Evolutionary conservation across 2,797 vertebrate genomes (phyloP).

Genomic region (Chrosomus eos): DNA sequence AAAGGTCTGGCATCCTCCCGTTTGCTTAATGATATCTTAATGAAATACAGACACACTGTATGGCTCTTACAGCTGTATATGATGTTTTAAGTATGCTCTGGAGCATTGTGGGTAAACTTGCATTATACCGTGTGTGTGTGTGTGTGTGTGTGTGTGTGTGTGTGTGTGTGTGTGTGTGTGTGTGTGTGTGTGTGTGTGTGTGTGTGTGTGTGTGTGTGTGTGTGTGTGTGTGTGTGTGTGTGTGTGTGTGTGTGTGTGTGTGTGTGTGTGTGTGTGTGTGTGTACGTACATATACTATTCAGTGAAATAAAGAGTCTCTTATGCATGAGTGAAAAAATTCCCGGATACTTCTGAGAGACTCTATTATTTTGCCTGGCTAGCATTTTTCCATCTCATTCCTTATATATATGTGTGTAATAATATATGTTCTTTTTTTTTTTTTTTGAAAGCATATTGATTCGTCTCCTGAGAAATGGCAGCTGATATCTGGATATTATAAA

Average conservation of each 20-base stretch:
- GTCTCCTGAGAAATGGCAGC: slow-evolving; percentile 22
- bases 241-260: too few relatives aligned
- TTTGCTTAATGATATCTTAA: slow-evolving; percentile 45
- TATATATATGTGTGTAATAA: background rate
- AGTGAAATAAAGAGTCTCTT: background rate
- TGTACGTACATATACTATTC: background rate
- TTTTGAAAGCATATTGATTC: slow-evolving; percentile 57
- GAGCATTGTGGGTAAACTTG: slow-evolving; percentile 6
- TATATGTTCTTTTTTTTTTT: slow-evolving; percentile 42
- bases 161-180: too few relatives aligned
- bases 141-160: too few relatives aligned
- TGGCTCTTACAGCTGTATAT: background rate
- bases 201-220: too few relatives aligned
- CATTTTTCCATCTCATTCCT: slow-evolving; percentile 45
- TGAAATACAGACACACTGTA: slow-evolving; percentile 30
- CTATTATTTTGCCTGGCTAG: slow-evolving; percentile 31
- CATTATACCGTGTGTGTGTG: background rate
- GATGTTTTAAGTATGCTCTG: background rate
- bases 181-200: too few relatives aligned
- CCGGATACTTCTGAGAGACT: background rate
- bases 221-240: too few relatives aligned
- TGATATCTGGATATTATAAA: slow-evolving; percentile 51
- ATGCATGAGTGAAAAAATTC: background rate
- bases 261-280: too few relatives aligned
- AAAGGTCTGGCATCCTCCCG: slow-evolving; percentile 31